Evolutionary conservation across 1,140 invertebrate genomes (phyloP).

Genomic region (Papilio polyxenes): DNA sequence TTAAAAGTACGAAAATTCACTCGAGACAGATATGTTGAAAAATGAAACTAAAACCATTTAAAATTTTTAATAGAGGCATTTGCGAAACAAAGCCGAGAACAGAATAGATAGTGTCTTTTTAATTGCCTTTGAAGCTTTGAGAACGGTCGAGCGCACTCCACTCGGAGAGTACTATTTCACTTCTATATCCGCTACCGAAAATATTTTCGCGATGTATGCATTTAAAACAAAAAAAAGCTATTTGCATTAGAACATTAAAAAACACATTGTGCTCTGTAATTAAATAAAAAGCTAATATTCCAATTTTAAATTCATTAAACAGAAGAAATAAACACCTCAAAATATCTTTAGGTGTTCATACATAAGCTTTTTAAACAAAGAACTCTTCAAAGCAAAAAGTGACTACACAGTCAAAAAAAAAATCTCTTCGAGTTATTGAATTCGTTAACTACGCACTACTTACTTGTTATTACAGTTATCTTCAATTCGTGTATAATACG

Average conservation of each 20-base stretch:
- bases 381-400: too few relatives aligned
- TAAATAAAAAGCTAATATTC: too few relatives aligned
- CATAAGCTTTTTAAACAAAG: too few relatives aligned
- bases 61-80: constrained; percentile 11
- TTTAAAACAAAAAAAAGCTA: not conserved
- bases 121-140: constrained; percentile 28
- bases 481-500: too few relatives aligned
- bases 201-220: constrained; percentile 11
- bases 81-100: constrained; percentile 24
- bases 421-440: too few relatives aligned
- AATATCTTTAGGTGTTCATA: too few relatives aligned
- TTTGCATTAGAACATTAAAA: not conserved
- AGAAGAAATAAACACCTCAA: too few relatives aligned
- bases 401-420: too few relatives aligned
- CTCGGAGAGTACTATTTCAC: not conserved
- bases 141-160: constrained; percentile 21
- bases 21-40: not conserved
- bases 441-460: too few relatives aligned
- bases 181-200: not conserved
- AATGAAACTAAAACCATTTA: constrained; percentile 4
- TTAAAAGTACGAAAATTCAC: not conserved
- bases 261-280: too few relatives aligned
- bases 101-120: constrained; percentile 26
- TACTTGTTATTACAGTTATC: too few relatives aligned
- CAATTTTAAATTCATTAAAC: too few relatives aligned